Base-by-base conservation (phyloP, 2,797 vertebrate genomes). In the Lepidocolaptes lacrymiger region DNA sequence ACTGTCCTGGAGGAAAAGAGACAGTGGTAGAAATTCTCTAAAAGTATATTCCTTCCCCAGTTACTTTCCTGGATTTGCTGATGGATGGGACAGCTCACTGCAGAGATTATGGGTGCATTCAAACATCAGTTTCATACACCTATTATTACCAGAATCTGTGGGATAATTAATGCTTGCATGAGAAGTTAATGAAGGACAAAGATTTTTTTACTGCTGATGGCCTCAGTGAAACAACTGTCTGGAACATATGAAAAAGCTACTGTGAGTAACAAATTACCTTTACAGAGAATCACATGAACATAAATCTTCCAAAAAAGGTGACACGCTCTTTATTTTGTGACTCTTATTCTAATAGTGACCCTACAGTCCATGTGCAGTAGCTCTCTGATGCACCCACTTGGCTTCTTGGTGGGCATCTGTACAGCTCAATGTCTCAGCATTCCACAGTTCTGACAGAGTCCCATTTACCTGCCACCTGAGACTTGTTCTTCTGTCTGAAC, bases 131-230 rank as follows among this genome's bases (percentile, higher is more conserved):
- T 90, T 93, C 18, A 23, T 79, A 54, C 68, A 59, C 44, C 62
- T 78, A 23, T 95, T 91, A 89, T 89, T 91, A 84, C 85, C 71
- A 46, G 68, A 78, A 93, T 88, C 68, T 91, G 61, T 69, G 68
- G 49, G 91, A 63, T 86, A 94, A 85, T 93, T 97, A 97, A 91
- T 80, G 41, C 62, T 84, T 85, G 46, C 79, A 41, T 44, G 83
- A 89, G 82, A 88, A 97, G 91, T 96, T 96, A 95, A 94, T 84
- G 74, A 88, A 85, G 93, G 87, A 94, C 88, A 82, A 77, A 84
- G 69, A 87, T 77, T 91, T 95, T 94, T 93, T 96, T 80, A 81
- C 15, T 61, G 93, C 69, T 68, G 82, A 80, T 91, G 75, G 94
- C 92, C 89, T 96, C 84, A 83, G 48, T 74, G 85, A 92, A 96